phyloP scores from a whole-genome alignment of 2,797 vertebrate species.

The Microcaecilia unicolor region DNA sequence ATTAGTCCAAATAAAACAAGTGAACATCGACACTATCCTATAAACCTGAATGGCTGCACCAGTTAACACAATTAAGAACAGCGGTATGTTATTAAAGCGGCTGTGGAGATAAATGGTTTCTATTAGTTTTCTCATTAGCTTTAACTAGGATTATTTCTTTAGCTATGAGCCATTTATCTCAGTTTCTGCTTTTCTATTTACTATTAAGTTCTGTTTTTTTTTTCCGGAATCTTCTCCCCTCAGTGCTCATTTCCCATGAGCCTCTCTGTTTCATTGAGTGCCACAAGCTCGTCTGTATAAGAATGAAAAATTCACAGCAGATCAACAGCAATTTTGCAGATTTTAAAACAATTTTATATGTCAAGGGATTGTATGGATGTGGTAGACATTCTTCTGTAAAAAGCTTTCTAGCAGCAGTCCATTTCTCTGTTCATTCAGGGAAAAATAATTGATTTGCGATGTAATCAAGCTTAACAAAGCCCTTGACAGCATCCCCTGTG shows the following conservation, averaged over 20 bases:
- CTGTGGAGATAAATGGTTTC: conserved; percentile 34
- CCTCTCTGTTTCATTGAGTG: background rate
- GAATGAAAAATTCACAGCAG: background rate
- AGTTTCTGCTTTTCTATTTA: conserved; percentile 8
- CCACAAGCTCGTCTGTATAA: conserved; percentile 4
- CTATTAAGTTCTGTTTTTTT: background rate
- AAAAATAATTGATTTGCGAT: background rate
- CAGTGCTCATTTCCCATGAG: conserved; percentile 8
- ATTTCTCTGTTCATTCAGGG: background rate
- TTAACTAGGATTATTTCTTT: conserved; percentile 35
- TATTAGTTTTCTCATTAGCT: conserved; percentile 41
- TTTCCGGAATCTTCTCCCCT: background rate
- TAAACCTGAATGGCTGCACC: background rate
- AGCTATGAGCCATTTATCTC: conserved; percentile 30
- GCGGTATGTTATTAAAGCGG: conserved; percentile 22
- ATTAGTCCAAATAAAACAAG: background rate
- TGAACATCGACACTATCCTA: background rate
- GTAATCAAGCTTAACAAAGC: background rate
- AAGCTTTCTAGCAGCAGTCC: background rate
- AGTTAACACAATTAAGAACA: conserved; percentile 17
- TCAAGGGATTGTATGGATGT: background rate
- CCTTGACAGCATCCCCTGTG: background rate
- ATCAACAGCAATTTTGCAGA: conserved; percentile 3
- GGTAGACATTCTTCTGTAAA: background rate
- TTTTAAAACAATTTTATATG: background rate